Evolutionary conservation across 2,888 invertebrate species (phyloP).

Genomic region (Corythucha ciliata): DNA sequence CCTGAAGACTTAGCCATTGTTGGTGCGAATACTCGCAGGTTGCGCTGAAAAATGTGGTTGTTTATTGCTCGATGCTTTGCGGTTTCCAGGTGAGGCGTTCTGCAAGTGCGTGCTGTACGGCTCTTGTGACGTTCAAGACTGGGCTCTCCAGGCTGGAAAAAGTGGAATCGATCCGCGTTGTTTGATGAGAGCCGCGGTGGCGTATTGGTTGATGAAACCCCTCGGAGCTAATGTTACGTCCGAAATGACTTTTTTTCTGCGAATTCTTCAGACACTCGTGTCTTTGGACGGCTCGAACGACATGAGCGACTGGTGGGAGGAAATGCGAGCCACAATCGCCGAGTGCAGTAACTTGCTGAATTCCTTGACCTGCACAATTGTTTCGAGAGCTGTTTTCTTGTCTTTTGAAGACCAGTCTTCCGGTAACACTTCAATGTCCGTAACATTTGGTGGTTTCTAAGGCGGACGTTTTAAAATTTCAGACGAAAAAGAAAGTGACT

Average conservation of each 20-base stretch:
- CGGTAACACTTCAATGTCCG: constrained; percentile 19
- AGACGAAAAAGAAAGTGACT: constrained; percentile 42
- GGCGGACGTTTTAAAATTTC: constrained; percentile 10
- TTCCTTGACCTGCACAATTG: constrained; percentile 71
- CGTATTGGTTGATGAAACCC: constrained; percentile 56
- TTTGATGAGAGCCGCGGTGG: constrained; percentile 59
- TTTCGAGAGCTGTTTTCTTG: constrained; percentile 65
- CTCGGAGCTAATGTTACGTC: constrained; percentile 45
- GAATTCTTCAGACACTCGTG: constrained; percentile 53
- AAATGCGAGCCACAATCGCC: constrained; percentile 59
- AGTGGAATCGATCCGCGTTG: constrained; percentile 53
- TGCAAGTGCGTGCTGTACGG: constrained; percentile 43
- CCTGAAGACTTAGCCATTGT: too few relatives aligned
- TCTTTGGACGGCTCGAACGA: constrained; percentile 25
- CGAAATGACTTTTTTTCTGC: constrained; percentile 59
- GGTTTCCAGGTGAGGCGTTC: constrained; percentile 41
- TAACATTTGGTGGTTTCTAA: neutral
- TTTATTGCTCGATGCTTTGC: too few relatives aligned
- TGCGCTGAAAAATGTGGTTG: too few relatives aligned
- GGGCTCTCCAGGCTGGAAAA: constrained; percentile 41
- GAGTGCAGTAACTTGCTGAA: constrained; percentile 65
- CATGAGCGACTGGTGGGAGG: constrained; percentile 53
- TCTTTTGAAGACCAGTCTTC: constrained; percentile 41
- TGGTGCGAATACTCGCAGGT: too few relatives aligned
- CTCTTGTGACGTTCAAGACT: constrained; percentile 40